Evolutionary conservation across 2,888 invertebrate species (phyloP).

Genomic region (Fabriciana adippe): DNA sequence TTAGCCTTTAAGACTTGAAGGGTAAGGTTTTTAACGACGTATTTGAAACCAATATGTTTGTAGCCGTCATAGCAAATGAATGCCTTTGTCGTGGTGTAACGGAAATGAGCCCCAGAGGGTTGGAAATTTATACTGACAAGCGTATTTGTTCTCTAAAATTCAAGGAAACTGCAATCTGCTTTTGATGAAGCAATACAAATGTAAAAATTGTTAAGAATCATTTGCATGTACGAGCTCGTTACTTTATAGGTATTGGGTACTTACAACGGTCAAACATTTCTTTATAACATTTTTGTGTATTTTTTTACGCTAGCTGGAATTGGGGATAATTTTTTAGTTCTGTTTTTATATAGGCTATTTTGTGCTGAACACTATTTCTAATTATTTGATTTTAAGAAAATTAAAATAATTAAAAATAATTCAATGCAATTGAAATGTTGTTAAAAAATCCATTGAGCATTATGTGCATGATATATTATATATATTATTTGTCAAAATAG

Average conservation of each 20-base stretch:
- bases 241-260: neutral
- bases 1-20: neutral
- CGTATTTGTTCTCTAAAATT: constrained; percentile 29
- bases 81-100: constrained; percentile 30
- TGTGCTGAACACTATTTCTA: no score
- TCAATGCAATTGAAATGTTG: no score
- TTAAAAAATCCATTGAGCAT: no score
- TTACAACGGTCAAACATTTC: no score
- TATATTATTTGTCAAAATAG: no score
- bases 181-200: constrained; percentile 21
- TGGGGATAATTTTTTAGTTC: no score
- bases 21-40: constrained; percentile 21
- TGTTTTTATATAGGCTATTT: no score
- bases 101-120: constrained; percentile 34
- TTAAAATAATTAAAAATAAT: no score
- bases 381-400: no score
- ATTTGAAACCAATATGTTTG: constrained; percentile 24
- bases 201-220: constrained; percentile 3
- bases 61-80: constrained; percentile 32
- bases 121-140: constrained; percentile 28
- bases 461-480: no score
- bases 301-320: no score
- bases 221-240: constrained; percentile 2
- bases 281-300: no score
- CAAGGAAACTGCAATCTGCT: constrained; percentile 27